Base-by-base conservation (phyloP, 64 coral and sea anemone species). In the Astreopora myriophthalma region DNA sequence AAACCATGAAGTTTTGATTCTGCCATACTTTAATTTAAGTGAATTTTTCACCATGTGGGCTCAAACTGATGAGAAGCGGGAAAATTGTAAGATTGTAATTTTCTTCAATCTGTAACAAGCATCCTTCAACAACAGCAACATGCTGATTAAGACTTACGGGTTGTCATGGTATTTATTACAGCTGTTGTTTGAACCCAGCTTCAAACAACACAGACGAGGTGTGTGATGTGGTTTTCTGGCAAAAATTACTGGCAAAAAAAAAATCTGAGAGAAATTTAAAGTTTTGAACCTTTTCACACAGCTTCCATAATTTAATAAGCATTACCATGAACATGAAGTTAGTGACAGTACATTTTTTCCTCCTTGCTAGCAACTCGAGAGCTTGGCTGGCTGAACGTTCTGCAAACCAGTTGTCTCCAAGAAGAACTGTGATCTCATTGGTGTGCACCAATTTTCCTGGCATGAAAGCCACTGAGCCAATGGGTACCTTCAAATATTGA, bases 381-480 rank as follows among this genome's bases (percentile, higher is more conserved):
- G 95, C 95, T 83, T 98, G 95, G 22, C 80, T 94, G 12, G 92
- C 92, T 76, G 95, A 98, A 33, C 95, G 80, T 35, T 98, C 88
- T 31, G 71, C 95, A 92, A 98, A 98, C 95, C 95, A 98, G 22
- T 98, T 98, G 20, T 98, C 95, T 57, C 95, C 95, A 29, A 98
- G 92, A 34, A 98, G 74, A 30, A 98, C 95, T 61, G 82, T 89
- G 8, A 98, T 98, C 73, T 98, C 92, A 88, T 98, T 98, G 44
- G 95, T 98, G 34, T 94, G 95, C 0, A 94, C 27, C 25, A 98
- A 92, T 91, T 94, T 98, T 39, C 95, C 95, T 61, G 95, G 95
- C 95, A 98, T 98, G 44, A 98, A 98, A 34, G 95, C 95, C 8
- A 98, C 67, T 73, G 95, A 88, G 29, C 92, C 95, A 85, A 98